phyloP scores from a whole-genome alignment of 2,113 vertebrate genomes.

The Lampris incognitus region DNA sequence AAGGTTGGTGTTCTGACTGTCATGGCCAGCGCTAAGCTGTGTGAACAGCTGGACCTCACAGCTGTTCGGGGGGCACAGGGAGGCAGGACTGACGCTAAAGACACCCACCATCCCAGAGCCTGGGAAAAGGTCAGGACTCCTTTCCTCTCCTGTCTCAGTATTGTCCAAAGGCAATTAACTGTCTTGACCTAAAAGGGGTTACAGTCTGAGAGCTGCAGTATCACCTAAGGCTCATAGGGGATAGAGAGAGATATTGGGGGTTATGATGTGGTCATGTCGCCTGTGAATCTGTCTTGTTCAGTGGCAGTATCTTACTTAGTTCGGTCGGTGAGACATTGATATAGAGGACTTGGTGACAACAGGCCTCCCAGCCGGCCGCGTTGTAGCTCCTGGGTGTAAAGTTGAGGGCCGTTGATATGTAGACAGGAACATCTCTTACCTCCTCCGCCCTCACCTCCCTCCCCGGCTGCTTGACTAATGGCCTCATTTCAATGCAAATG shows the following conservation, averaged over 20 bases:
- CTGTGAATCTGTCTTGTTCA: no score
- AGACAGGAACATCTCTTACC: conserved; percentile 14
- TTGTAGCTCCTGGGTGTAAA: conserved; percentile 29
- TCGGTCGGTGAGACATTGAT: background rate
- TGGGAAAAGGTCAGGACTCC: conserved; percentile 10
- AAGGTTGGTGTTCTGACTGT: conserved; percentile 28
- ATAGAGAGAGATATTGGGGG: conserved; percentile 15
- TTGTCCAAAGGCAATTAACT: background rate
- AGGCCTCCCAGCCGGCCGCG: background rate
- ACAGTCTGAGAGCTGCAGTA: background rate
- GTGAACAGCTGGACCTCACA: conserved; percentile 58
- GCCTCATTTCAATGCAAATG: conserved; percentile 50
- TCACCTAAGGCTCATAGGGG: conserved; percentile 3
- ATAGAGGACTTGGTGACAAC: background rate
- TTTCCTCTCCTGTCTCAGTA: background rate
- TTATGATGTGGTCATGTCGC: background rate
- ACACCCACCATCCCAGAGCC: conserved; percentile 20
- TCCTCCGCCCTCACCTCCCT: conserved; percentile 33
- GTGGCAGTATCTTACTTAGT: no score
- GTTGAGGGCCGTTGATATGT: conserved; percentile 37
- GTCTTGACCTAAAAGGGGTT: conserved; percentile 7
- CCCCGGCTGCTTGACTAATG: conserved; percentile 28
- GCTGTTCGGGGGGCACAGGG: conserved; percentile 42
- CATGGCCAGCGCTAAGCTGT: conserved; percentile 12
- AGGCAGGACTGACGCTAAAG: background rate